Conservation (phyloP, 2,888 invertebrate species). For the Dascillus cervinus region DNA sequence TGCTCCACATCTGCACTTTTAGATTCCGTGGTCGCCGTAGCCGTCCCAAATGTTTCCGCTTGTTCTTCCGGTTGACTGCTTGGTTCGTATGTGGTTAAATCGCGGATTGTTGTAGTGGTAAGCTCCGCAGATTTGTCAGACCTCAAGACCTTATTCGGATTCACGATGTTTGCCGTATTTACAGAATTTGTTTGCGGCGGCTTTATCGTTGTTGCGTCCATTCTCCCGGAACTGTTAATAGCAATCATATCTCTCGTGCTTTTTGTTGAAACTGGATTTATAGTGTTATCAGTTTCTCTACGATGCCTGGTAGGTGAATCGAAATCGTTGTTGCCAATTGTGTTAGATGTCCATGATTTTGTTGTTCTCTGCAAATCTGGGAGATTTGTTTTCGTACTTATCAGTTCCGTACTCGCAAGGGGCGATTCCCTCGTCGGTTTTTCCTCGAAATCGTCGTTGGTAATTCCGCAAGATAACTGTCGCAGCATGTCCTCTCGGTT, state of each 20-base stretch:
- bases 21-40: conserved; percentile 18
- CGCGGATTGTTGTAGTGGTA: conserved; percentile 12
- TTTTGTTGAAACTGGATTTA: conserved; percentile 28
- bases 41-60: conserved; percentile 15
- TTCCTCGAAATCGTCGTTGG: conserved; percentile 40
- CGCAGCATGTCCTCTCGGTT: conserved; percentile 54
- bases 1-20: conserved; percentile 16
- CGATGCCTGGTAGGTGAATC: conserved; percentile 39
- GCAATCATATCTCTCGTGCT: conserved; percentile 19
- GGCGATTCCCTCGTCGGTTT: conserved; percentile 14
- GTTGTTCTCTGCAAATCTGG: conserved; percentile 21
- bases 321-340: conserved; percentile 35
- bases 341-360: conserved; percentile 40
- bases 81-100: conserved; percentile 17
- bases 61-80: conserved; percentile 19
- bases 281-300: conserved; percentile 39
- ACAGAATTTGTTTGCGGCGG: conserved; percentile 4
- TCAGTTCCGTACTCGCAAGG: conserved; percentile 9
- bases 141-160: conserved; percentile 13
- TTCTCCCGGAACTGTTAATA: neutral
- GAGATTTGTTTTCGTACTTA: conserved; percentile 15
- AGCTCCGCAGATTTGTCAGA: conserved; percentile 15
- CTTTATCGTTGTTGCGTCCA: conserved; percentile 6
- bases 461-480: conserved; percentile 52
- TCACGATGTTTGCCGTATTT: conserved; percentile 16